Evolutionary conservation across 2,888 invertebrate genomes (phyloP).

Genomic region (Phania funesta): DNA sequence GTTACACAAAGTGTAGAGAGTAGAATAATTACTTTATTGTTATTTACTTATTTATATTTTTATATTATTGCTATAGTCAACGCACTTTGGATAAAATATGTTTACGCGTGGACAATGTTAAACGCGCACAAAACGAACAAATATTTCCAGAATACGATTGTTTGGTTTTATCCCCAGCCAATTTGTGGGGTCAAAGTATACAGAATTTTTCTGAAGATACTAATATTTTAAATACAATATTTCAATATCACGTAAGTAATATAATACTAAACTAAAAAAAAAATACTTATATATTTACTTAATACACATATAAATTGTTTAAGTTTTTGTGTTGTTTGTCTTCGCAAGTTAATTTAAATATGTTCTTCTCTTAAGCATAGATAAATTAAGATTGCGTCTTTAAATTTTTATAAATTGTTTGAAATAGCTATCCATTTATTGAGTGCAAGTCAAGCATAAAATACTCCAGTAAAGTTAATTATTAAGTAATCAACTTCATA

Average conservation of each 20-base stretch:
- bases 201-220: slow-evolving; percentile 89
- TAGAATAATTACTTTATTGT: slow-evolving; percentile 31
- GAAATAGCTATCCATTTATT: too few relatives aligned
- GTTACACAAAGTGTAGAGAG: not conserved
- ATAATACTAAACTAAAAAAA: not conserved
- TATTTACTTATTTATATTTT: slow-evolving; percentile 39
- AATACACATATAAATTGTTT: too few relatives aligned
- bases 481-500: too few relatives aligned
- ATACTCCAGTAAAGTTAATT: too few relatives aligned
- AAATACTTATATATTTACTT: not conserved
- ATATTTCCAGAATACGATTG: slow-evolving; percentile 95
- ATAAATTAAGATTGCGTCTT: too few relatives aligned
- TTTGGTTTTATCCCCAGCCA: slow-evolving; percentile 94
- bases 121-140: slow-evolving; percentile 83
- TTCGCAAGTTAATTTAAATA: too few relatives aligned
- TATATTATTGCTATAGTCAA: slow-evolving; percentile 81
- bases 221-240: slow-evolving; percentile 90
- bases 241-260: slow-evolving; percentile 88
- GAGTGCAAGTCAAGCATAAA: too few relatives aligned
- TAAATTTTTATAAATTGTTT: too few relatives aligned
- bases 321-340: too few relatives aligned
- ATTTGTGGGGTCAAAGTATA: slow-evolving; percentile 93
- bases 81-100: slow-evolving; percentile 90
- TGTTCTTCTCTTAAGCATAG: too few relatives aligned
- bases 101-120: slow-evolving; percentile 91